Base-by-base conservation (phyloP, 2,797 vertebrate genomes). In the Malacoraja senta region DNA sequence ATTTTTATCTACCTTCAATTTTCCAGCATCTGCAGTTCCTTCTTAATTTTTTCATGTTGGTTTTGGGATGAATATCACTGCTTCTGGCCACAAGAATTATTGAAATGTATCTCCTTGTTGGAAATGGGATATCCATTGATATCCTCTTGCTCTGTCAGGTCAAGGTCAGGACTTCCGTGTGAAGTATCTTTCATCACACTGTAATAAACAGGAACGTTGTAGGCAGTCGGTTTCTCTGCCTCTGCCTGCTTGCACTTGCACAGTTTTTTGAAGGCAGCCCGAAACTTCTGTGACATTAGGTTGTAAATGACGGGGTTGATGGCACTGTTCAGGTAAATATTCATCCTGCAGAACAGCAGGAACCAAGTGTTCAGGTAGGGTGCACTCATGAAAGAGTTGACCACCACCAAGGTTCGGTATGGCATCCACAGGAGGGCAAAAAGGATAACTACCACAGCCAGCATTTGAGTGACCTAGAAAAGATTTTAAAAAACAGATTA, bases 401-500 rank as follows among this genome's bases (percentile, higher is more conserved):
- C 97, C 94, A 98, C 98, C 95, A 98, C 98, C 94, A 98, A 95
- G 0, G 97, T 97, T 90, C 96, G 96, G 93, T 98, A 98, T 0
- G 98, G 98, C 97, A 98, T 97, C 98, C 98, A 98, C 63, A 98
- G 97, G 93, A 98, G 93, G 8, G 97, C 97, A 0, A 98, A 98
- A 29, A 98, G 97, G 93, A 97, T 93, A 94, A 98, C 97, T 94
- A 98, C 98, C 0, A 98, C 97, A 0, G 96, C 98, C 94, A 98
- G 94, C 98, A 98, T 98, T 96, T 98, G 98, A 72, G 98, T 98
- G 93, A 98, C 97, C 98, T 99, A 94, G 26, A 79, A 44, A 92
- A 9, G 29, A 65, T 65, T 61, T 65, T 61, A 26, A 76, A 10
- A 38, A 19, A 76, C 26, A 91, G 26, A 58, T 44, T 26, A 2